These are phyloP conservation scores for Megalonaias nervosa DNA, from an alignment of 1,140 invertebrate genomes.

Conservation along the genomic window DNA sequence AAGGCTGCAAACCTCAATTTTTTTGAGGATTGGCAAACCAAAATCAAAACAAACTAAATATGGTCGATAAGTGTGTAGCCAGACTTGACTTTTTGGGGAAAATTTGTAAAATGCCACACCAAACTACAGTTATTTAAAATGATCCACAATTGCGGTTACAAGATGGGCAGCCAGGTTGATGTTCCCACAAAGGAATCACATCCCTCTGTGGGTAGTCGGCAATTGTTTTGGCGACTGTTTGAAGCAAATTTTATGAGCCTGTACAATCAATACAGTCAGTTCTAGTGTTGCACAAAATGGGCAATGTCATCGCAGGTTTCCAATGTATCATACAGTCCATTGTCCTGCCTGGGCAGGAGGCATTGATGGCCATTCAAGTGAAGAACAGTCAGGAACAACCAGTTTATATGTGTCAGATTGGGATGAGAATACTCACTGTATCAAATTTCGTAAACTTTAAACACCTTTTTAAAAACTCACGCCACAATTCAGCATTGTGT, in stretches of 20 bases:
- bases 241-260: conserved; percentile 32
- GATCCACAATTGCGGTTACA: too few relatives aligned
- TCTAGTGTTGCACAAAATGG: conserved; percentile 31
- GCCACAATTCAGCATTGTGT: too few relatives aligned
- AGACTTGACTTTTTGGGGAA: too few relatives aligned
- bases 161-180: conserved; percentile 23
- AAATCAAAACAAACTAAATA: too few relatives aligned
- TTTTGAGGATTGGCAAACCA: too few relatives aligned
- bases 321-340: conserved; percentile 16
- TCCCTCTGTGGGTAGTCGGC: background rate
- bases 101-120: too few relatives aligned
- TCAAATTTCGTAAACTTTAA: conserved; percentile 18
- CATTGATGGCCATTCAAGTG: conserved; percentile 26
- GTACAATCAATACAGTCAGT: conserved; percentile 9
- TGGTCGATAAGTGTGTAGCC: too few relatives aligned
- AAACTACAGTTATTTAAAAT: too few relatives aligned
- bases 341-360: conserved; percentile 6
- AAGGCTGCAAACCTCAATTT: too few relatives aligned
- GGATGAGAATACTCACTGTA: conserved; percentile 4
- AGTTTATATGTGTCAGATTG: conserved; percentile 21
- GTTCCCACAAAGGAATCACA: conserved; percentile 18
- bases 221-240: conserved; percentile 19
- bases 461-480: conserved; percentile 15
- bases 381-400: conserved; percentile 22
- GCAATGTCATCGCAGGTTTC: conserved; percentile 28